Base-by-base conservation (phyloP, 2,113 vertebrate genomes). In the Psophia crepitans region DNA sequence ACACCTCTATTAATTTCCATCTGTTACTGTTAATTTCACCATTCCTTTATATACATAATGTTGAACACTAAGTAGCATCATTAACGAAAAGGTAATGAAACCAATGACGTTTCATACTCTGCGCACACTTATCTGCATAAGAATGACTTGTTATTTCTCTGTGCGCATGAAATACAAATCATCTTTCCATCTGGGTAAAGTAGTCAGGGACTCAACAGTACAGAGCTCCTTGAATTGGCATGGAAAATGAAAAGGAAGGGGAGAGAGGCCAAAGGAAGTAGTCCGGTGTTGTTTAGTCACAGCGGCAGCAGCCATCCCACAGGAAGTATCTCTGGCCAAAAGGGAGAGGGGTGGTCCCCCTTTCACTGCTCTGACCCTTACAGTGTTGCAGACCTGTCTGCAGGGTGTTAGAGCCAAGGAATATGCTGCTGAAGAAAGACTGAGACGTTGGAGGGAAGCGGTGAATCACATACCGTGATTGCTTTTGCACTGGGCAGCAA, bases 251-350 rank as follows among this genome's bases (percentile, higher is more conserved):
- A 94, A 95, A 84, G 90, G 87, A 96, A 90, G 74, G 56, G 28
- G 48, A 87, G 20, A 94, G 84, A 87, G 77, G 84, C 88, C 92
- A 93, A 77, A 93, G 92, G 94, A 97, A 96, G 86, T 68, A 68
- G 74, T 92, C 44, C 3, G 0, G 11, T 74, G 56, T 41, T 96
- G 86, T 95, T 97, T 91, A 93, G 89, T 94, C 84, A 87, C 71
- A 77, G 88, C 33, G 0, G 56, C 54, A 95, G 82, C 85, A 95
- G 88, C 64, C 58, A 74, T 95, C 96, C 83, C 90, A 89, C 51
- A 92, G 94, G 95, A 97, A 95, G 41, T 28, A 44, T 79, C 44
- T 76, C 83, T 19, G 64, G 95, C 90, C 96, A 88, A 82, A 81
- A 92, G 41, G 73, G 86, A 94, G 77, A 75, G 69, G 28, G 64